Evolutionary conservation across 2,797 vertebrate genomes (phyloP).

Genomic region (Crotalus adamanteus): DNA sequence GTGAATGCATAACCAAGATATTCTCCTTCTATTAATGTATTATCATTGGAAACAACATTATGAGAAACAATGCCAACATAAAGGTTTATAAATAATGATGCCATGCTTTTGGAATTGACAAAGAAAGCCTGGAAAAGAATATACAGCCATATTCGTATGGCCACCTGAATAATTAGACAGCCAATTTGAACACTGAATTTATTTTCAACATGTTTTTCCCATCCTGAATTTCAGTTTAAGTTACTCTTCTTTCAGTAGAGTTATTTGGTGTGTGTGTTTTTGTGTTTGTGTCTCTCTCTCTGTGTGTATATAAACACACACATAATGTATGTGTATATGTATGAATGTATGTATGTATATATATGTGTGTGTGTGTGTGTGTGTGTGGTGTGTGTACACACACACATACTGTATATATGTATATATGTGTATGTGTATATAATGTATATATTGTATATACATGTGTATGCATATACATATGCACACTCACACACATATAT

Average conservation of each 20-base stretch:
- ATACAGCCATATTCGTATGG: neutral
- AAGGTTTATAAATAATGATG: neutral
- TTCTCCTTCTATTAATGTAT: neutral
- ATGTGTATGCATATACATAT: too few relatives aligned
- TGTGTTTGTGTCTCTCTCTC: too few relatives aligned
- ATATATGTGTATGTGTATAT: too few relatives aligned
- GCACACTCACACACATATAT: too few relatives aligned
- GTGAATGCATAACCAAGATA: accelerated
- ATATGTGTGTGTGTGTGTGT: too few relatives aligned
- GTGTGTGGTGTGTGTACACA: too few relatives aligned
- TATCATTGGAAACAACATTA: neutral
- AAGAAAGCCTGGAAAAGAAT: neutral
- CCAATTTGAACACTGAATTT: neutral
- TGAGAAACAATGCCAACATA: neutral
- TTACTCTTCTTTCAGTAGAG: neutral
- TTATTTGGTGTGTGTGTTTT: neutral
- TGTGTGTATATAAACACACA: too few relatives aligned
- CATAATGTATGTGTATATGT: too few relatives aligned
- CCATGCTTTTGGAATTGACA: neutral
- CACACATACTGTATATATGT: too few relatives aligned
- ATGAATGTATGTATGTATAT: neutral
- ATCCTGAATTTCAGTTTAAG: neutral
- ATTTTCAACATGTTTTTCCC: neutral
- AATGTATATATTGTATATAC: too few relatives aligned
- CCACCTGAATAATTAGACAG: neutral